Percentiles rank a stretch among this genome's conserved stretches.
These are phyloP conservation scores for Sardinella longiceps DNA, from an alignment of 2,797 vertebrate genomes.

Conservation along the genomic window DNA sequence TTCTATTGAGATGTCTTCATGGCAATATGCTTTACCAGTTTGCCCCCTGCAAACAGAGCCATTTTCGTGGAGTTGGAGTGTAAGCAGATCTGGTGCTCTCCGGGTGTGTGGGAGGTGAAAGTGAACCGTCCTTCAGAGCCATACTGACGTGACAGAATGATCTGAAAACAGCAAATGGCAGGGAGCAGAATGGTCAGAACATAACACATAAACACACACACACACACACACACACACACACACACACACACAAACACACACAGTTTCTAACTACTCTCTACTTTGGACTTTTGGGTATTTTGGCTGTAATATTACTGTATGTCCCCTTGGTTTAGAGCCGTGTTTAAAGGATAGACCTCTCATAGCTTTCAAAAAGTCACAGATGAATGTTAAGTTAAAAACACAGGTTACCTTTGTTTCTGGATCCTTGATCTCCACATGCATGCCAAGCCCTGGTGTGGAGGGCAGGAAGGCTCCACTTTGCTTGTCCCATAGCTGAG, in stretches of 20 bases:
- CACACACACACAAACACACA: too few relatives aligned
- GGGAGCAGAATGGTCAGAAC: neutral
- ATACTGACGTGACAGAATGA: slow-evolving; percentile 91
- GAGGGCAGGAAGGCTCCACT: slow-evolving; percentile 84
- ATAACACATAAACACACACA: too few relatives aligned
- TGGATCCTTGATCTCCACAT: slow-evolving; percentile 93
- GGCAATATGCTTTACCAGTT: slow-evolving; percentile 78
- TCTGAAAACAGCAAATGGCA: slow-evolving; percentile 62
- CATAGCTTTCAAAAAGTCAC: too few relatives aligned
- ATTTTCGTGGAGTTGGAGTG: slow-evolving; percentile 96
- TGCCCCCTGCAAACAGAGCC: slow-evolving; percentile 89
- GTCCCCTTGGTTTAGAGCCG: neutral
- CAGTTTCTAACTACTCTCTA: too few relatives aligned
- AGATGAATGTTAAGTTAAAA: neutral
- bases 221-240: too few relatives aligned
- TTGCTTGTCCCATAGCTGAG: slow-evolving; percentile 94
- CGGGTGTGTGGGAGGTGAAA: slow-evolving; percentile 93
- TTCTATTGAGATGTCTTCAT: neutral
- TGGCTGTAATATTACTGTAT: neutral
- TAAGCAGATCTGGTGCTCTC: slow-evolving; percentile 95
- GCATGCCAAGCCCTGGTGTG: slow-evolving; percentile 93
- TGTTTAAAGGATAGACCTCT: neutral
- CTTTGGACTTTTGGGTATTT: neutral
- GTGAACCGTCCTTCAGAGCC: slow-evolving; percentile 94
- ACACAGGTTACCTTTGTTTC: slow-evolving; percentile 80